Evolutionary conservation across 2,797 vertebrate species (phyloP).

Genomic region (Chromis chromis): DNA sequence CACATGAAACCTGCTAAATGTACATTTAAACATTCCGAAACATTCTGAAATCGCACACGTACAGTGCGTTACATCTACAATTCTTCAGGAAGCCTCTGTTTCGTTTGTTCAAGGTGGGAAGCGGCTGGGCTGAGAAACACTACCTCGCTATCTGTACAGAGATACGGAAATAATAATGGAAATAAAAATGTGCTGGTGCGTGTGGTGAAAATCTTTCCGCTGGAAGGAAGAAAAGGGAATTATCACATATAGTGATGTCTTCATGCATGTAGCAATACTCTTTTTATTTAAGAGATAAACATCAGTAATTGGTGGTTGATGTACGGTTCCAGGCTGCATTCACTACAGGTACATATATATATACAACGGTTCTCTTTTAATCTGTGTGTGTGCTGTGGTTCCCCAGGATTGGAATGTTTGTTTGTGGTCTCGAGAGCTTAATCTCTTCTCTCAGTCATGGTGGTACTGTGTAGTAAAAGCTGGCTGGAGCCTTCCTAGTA

Average conservation of each 20-base stretch:
- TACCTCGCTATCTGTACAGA: conserved; percentile 62
- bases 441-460: conserved; percentile 58
- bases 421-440: conserved; percentile 53
- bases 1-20: conserved; percentile 32
- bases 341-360: conserved; percentile 62
- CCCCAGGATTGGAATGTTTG: conserved; percentile 61
- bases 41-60: conserved; percentile 10
- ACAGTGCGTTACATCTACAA: background rate
- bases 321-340: conserved; percentile 59
- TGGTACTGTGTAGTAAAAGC: conserved; percentile 53
- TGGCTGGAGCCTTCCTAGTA: conserved; percentile 39
- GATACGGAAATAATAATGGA: conserved; percentile 79
- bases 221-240: conserved; percentile 73
- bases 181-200: conserved; percentile 74
- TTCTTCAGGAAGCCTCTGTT: conserved; percentile 39
- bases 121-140: conserved; percentile 56
- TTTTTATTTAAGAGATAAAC: conserved; percentile 81
- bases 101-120: conserved; percentile 44
- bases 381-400: conserved; percentile 47
- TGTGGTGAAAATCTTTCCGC: conserved; percentile 63
- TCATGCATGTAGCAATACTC: conserved; percentile 73
- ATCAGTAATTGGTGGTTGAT: conserved; percentile 79
- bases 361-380: conserved; percentile 56
- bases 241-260: conserved; percentile 72
- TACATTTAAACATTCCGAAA: conserved; percentile 33